phyloP scores from a whole-genome alignment of 2,888 invertebrate species.

The Conomelus anceps region DNA sequence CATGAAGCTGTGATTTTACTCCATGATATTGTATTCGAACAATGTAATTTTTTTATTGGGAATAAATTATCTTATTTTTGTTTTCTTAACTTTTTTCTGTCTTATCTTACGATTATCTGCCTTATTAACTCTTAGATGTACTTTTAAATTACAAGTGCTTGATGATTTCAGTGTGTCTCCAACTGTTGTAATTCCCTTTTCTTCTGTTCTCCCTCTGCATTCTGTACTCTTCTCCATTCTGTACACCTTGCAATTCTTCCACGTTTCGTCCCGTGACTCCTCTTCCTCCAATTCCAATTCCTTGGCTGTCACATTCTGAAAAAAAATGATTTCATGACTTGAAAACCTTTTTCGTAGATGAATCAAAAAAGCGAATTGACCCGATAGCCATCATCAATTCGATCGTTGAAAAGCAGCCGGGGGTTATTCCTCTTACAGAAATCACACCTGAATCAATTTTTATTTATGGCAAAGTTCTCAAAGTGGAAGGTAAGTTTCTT shows the following conservation, averaged over 20 bases:
- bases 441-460: slow-evolving; percentile 73
- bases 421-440: slow-evolving; percentile 68
- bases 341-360: slow-evolving; percentile 39
- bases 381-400: slow-evolving; percentile 59
- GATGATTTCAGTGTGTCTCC: background rate
- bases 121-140: background rate
- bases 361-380: slow-evolving; percentile 37
- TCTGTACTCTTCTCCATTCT: too few species aligned
- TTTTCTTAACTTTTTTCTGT: background rate
- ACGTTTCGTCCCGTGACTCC: background rate
- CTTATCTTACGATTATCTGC: background rate
- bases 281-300: background rate
- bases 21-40: background rate
- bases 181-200: background rate
- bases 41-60: background rate
- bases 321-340: background rate
- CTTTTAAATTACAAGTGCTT: background rate
- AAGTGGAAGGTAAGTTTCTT: slow-evolving; percentile 57
- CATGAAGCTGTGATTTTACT: background rate
- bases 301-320: background rate
- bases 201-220: background rate
- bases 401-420: slow-evolving; percentile 69
- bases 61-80: background rate
- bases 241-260: background rate
- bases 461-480: slow-evolving; percentile 73